Base-by-base conservation (phyloP, 2,888 invertebrate species). In the Amiota mariae region DNA sequence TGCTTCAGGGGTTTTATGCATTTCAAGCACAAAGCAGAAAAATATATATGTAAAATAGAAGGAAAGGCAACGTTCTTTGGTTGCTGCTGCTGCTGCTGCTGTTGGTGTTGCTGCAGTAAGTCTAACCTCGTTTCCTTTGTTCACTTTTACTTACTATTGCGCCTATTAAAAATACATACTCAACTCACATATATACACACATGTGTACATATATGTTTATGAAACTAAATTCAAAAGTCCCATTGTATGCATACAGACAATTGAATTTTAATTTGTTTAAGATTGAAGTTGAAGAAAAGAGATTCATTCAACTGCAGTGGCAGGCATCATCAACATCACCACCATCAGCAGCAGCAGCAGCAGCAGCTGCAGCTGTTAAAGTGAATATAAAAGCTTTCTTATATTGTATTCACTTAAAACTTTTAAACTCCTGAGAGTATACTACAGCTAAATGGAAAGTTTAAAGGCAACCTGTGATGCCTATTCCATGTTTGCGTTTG, bases 241-340 rank as follows among this genome's bases (percentile, higher is more conserved):
- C 75, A 79, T 79, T 79, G 78, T 77, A 67, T 70, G 78, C 79
- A 66, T 70, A 77, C 77, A 73, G 76, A 82, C 82, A 80, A 84
- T 80, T 77, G 77, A 77, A 80, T 83, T 82, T 82, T 76, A 83
- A 81, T 82, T 81, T 85, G 85, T 81, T 78, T 77, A 83, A 82
- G 79, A n/a, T 78, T 76, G 51, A 67, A 9, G 59, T 59, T 15
- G 59, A 11, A 59, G 61, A 10, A 24, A 24, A 24, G 36, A 6
- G 36, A 36, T 6, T 36, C 6, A 36, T 36, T 36, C 36, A 36
- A 36, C 6, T 36, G 36, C 36, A 36, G 36, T 36, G 6, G 4
- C 36, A 36, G 36, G 36, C 36, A 36, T 2, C 36, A 36, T 36
- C 36, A 24, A 2, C 24, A 24, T 24, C n/a, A n/a, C n/a, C n/a